Evolutionary conservation across 2,113 vertebrate species (phyloP).

Genomic region (Onychorhynchus coronatus): DNA sequence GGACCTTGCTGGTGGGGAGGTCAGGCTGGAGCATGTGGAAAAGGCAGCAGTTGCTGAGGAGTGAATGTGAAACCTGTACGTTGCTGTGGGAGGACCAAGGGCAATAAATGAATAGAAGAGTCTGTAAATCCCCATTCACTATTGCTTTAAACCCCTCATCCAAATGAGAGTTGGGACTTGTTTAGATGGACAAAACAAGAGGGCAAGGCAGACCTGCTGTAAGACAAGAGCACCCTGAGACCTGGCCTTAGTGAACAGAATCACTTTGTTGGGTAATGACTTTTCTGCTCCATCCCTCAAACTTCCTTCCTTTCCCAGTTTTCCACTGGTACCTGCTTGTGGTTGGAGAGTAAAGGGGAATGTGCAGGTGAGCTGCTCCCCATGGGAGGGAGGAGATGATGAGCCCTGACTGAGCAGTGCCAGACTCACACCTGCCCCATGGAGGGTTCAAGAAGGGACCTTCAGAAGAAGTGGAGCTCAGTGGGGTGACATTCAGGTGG

Average conservation of each 20-base stretch:
- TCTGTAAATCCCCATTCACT: background rate
- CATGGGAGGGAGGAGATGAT: background rate
- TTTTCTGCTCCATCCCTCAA: background rate
- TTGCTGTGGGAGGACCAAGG: background rate
- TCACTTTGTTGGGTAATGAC: background rate
- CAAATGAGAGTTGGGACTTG: background rate
- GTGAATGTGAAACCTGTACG: background rate
- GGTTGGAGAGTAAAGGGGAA: background rate
- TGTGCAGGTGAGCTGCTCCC: background rate
- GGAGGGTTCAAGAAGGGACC: background rate
- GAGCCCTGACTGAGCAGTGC: background rate
- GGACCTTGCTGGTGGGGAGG: background rate
- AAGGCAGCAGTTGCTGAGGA: background rate
- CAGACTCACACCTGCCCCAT: rapidly evolving
- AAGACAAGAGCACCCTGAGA: background rate
- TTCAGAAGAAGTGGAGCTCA: background rate
- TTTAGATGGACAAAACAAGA: background rate
- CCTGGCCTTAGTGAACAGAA: background rate
- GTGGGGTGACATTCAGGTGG: background rate
- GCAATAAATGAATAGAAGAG: background rate
- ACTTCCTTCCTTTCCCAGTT: background rate
- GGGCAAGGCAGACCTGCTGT: background rate
- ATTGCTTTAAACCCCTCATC: background rate
- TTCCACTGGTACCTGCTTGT: background rate
- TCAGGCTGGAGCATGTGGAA: background rate